Conservation (phyloP, 2,113 vertebrate species). For the Melanerpes aurifrons region DNA sequence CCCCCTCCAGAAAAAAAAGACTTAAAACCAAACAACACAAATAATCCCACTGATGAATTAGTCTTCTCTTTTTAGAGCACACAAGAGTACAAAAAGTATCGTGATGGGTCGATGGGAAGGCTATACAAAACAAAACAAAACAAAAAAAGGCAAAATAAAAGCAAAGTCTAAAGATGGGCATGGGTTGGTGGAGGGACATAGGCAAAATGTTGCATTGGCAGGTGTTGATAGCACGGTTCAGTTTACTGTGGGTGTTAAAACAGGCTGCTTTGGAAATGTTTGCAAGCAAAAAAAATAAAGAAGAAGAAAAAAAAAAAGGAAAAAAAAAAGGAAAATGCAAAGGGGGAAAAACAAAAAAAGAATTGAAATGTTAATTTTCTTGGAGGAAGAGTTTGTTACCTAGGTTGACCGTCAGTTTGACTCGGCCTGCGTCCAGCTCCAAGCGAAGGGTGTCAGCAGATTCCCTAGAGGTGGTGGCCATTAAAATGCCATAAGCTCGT, state of each 20-base stretch:
- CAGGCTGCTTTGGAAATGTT: slow-evolving; percentile 74
- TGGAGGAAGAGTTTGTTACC: slow-evolving; percentile 82
- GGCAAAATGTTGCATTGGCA: not conserved
- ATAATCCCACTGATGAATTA: slow-evolving; percentile 29
- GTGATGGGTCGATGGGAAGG: slow-evolving; percentile 61
- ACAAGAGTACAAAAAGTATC: slow-evolving; percentile 68
- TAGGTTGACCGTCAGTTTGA: slow-evolving; percentile 97
- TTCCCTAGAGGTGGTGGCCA: slow-evolving; percentile 96
- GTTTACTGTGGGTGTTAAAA: slow-evolving; percentile 74
- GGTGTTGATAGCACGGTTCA: slow-evolving; percentile 21
- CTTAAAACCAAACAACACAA: not conserved
- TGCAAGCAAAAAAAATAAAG: slow-evolving; percentile 79
- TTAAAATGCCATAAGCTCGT: slow-evolving; percentile 92
- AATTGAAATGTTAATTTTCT: slow-evolving; percentile 65
- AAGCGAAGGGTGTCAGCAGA: slow-evolving; percentile 94
- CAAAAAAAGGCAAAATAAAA: not conserved
- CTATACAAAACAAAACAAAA: slow-evolving; percentile 41
- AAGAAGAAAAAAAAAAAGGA: not conserved
- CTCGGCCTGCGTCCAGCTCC: slow-evolving; percentile 92
- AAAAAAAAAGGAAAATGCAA: slow-evolving; percentile 52
- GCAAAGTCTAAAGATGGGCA: slow-evolving; percentile 38
- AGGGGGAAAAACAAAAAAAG: not conserved
- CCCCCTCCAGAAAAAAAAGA: not conserved
- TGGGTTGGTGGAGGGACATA: slow-evolving; percentile 9
- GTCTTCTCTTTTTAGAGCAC: slow-evolving; percentile 78